Evolutionary conservation across 2,888 invertebrate genomes (phyloP), one percentile per base, ranked within the genome.

Genomic region (Keiferia lycopersicella): DNA sequence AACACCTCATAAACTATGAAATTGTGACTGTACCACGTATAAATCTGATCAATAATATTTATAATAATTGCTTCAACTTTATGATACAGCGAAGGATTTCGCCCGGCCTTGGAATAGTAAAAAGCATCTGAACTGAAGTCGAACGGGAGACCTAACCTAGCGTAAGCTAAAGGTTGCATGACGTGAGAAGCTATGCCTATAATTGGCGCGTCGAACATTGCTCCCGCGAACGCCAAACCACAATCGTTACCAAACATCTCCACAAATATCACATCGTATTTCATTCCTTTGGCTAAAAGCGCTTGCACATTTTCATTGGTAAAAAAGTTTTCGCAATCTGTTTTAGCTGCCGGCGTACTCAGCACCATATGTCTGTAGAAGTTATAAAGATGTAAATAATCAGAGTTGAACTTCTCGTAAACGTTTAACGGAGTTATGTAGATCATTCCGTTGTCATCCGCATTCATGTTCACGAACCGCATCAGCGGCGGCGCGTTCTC

Each of bases 171-270:
- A 0, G 93, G 91, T 70, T 93, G 75, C 65, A 92, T 66, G 1
- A 84, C 83, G 66, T 92, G 92, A 0, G 93, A 92, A 6, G 89
- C 88, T 62, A 94, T 78, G 1, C 92, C 92, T 57, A 94, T 91
- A 53, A 92, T 85, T 1, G 93, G 93, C 0, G 87, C 86, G 48
- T 87, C 82, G 66, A 78, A 85, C 53, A 85, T 70, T 48, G 78
- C 80, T 39, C 81, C 77, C 0, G 86, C 87, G 61, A 87, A 84
- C 1, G 80, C 87, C 8, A 91, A 70, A 12, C 82, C 89, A 63
- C 92, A 88, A 62, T 93, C 91, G 38, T 86, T 83, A 71, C 87
- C 79, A 65, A 92, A 92, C 65, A 87, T 83, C 70, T 92, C 92
- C 45, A 87, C 85, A 65, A 92, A 84, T 65, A 91, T 83, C 57